Conservation (phyloP, 2,113 vertebrate genomes). For the Mormoops blainvillei region DNA sequence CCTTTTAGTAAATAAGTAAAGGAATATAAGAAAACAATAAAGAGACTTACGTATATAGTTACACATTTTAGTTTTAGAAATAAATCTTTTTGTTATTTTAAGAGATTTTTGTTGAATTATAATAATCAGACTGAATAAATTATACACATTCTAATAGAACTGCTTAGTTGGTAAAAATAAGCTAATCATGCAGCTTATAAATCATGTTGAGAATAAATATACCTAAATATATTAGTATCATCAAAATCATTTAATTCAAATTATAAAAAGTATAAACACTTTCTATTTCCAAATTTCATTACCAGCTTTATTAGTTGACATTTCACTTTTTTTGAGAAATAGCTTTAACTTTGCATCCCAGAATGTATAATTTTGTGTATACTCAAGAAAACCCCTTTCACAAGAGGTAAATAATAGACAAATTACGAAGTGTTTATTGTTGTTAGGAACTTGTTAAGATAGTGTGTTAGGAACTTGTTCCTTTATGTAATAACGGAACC, state of each 20-base stretch:
- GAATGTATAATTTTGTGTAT: not conserved
- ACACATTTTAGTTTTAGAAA: slow-evolving; percentile 58
- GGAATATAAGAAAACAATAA: not conserved
- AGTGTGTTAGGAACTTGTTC: not conserved
- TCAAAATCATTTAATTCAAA: slow-evolving; percentile 60
- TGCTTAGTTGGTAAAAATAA: slow-evolving; percentile 49
- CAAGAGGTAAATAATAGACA: not conserved
- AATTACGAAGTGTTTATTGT: not conserved
- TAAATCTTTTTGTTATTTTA: slow-evolving; percentile 65
- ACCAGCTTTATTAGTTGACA: slow-evolving; percentile 44
- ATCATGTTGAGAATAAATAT: slow-evolving; percentile 38
- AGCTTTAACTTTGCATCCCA: slow-evolving; percentile 7
- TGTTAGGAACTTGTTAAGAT: not conserved
- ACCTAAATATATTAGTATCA: slow-evolving; percentile 14
- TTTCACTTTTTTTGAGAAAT: slow-evolving; percentile 49
- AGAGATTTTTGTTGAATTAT: slow-evolving; percentile 67
- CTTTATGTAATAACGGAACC: not conserved
- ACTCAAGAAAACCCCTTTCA: not conserved
- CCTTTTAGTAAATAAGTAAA: not conserved
- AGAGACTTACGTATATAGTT: not conserved
- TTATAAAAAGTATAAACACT: slow-evolving; percentile 55
- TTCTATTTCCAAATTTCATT: slow-evolving; percentile 59
- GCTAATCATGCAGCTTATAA: slow-evolving; percentile 42
- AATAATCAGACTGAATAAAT: slow-evolving; percentile 26
- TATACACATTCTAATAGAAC: slow-evolving; percentile 57